Evolutionary conservation across 1,140 invertebrate genomes (phyloP).

Genomic region (Plodia interpunctella): DNA sequence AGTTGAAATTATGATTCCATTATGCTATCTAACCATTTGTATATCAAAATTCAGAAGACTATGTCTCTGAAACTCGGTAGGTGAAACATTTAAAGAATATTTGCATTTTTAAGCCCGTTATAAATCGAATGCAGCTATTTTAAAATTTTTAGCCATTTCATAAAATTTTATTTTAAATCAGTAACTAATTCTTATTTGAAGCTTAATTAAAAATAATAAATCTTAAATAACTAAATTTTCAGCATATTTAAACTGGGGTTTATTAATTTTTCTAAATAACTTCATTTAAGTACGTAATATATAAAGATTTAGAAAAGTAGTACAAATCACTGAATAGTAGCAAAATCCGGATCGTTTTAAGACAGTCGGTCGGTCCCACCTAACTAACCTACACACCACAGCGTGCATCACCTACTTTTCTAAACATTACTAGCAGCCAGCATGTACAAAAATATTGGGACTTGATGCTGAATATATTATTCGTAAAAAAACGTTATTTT

Average conservation of each 20-base stretch:
- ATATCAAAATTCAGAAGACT: no score
- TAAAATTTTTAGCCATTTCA: no score
- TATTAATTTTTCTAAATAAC: neutral
- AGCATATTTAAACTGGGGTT: neutral
- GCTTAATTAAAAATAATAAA: neutral
- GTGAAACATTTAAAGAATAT: no score
- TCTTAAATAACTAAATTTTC: neutral
- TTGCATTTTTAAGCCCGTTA: no score
- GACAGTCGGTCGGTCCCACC: neutral
- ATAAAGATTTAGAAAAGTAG: neutral
- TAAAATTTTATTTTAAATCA: no score
- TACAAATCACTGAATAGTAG: neutral
- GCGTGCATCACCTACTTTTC: no score
- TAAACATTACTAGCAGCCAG: neutral
- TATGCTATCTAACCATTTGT: no score
- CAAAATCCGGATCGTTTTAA: neutral
- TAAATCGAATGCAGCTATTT: no score
- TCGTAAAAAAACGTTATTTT: neutral
- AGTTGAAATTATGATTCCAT: no score
- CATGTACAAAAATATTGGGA: neutral
- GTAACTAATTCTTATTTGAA: neutral
- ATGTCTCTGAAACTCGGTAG: no score
- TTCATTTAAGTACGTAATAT: neutral
- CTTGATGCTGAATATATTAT: neutral
- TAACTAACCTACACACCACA: neutral